Base-by-base conservation (phyloP, 2,888 invertebrate species). In the Leptopilina syphax region DNA sequence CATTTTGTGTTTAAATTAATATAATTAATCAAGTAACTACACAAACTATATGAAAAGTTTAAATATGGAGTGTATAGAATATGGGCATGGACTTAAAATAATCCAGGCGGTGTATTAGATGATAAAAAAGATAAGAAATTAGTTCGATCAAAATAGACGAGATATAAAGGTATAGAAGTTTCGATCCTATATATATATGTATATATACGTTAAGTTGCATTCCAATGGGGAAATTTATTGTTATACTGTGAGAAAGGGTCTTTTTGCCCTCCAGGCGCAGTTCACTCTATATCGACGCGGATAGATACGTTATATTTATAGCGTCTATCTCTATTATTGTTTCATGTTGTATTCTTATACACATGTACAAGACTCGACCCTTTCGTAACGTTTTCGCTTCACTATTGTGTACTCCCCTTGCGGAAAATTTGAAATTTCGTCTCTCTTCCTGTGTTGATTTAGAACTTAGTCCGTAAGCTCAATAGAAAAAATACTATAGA, bases 301-400 rank as follows among this genome's bases (percentile, higher is more conserved):
- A 77, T 68, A 77, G 77, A 67, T 66, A 77, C 67, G 41, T 77
- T 68, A 60, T 77, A 67, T 77, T 77, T 77, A 67, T 57, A 67
- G 60, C 41, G 77, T 67, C 77, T 44, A 60, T 67, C 66, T 34
- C 66, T 60, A 77, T 77, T 67, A 77, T 77, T 77, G 57, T 67
- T 67, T 34, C 10, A 77, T 44, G 77, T 60, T 60, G 18, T 24
- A 34, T 34, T 34, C 34, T 60, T 67, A 34, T 57, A 60, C 41
- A 50, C 41, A 50, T 50, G 34, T 34, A 50, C 12, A 50, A 50
- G 77, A 57, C 57, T 77, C 44, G 76, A 13, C 8, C 41, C 60
- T 63, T 57, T 41, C 41, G 34, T 65, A 24, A 65, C 65, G 8
- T 13, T 60, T 60, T 60, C 60, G 60, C 4, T 50, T 50, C 50